Base-by-base conservation (phyloP, 2,888 invertebrate genomes). In the Cancer borealis region DNA sequence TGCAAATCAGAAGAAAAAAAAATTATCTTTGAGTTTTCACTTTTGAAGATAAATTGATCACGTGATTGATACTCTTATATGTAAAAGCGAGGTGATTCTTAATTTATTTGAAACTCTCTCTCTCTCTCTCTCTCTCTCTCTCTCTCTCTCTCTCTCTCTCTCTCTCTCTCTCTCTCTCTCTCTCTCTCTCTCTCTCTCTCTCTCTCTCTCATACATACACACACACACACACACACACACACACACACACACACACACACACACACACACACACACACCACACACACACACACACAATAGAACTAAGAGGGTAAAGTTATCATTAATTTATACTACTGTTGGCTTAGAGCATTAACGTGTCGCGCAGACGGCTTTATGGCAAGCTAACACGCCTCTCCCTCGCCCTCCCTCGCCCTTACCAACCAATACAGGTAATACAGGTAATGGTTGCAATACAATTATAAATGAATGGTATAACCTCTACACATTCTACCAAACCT, bases 191-290 rank as follows among this genome's bases (percentile, higher is more conserved):
- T 84, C 30, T 17, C 21, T 10, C 30, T n/a, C 30, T 39, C 39
- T 39, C 39, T 39, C 39, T 39, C 39, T 21, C 88, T 4, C 14
- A 45, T 39, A 39, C 88, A 88, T 17, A 88, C 17, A 88, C 45
- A 45, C 39, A 46, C 30, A 45, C 87, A 87, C 87, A 87, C 87
- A 87, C 87, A 87, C 87, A 87, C 87, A 87, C 88, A 88, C 88
- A 88, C 88, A 87, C 39, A 87, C 87, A 87, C 87, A 87, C 87
- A 87, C 87, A 87, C 87, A 87, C 87, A 87, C 66, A 66, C 66
- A 66, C 66, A 66, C 66, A 66, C 66, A 66, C 66, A 66, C 66
- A 66, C 66, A 66, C 66, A 66, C 66, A 66, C 66, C 66, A 66
- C 66, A 66, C 66, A 21, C 66, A 66, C 17, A 66, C 66, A 66